Evolutionary conservation across 1,140 invertebrate species (phyloP), one percentile per base, ranked within the genome.

Genomic region (Drosophila saltans): DNA sequence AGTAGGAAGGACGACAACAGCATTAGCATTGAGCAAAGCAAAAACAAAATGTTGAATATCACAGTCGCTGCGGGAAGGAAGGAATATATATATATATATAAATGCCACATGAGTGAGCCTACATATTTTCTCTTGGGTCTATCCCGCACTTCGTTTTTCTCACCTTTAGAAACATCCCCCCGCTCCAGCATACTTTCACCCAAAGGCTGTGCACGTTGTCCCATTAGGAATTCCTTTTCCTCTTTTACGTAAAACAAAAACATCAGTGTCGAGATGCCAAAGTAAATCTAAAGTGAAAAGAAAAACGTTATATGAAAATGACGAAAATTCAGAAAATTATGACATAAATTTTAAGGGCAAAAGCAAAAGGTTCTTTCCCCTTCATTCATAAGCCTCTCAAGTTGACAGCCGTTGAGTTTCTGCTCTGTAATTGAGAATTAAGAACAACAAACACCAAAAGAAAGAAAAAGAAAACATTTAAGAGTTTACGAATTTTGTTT

Each of bases 11-110:
- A 85, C 43, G 88, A 72, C 36, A 91, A 33, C 39, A 91, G 67
- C 72, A 91, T 82, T 57, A 91, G 72, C 71, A 91, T 63, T 9
- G 89, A 85, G 80, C 89, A 91, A 76, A 83, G 80, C 58, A 91
- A 83, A 66, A 89, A 81, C 72, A 91, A 85, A 67, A 91, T 66
- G 76, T 91, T 91, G 74, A 91, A 91, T 91, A 91, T 84, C 81
- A 91, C 88, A 91, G 84, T 91, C 68, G 75, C 89, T 91, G 78
- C 21, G 55, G 75, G 79, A 55, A 39, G 64, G 43, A 16, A 2
- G 11, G 8, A 24, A 52, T 10, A 26, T 2, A 48, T 16, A 10
- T 10, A 52, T 24, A 26, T 48, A 48, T 52, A 78, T 75, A 75
- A 76, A 75, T 76, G 73, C 72, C 59, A 63, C 57, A 52, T 80